Conservation (phyloP, 2,797 vertebrate genomes). For the Megaceryle alcyon region DNA sequence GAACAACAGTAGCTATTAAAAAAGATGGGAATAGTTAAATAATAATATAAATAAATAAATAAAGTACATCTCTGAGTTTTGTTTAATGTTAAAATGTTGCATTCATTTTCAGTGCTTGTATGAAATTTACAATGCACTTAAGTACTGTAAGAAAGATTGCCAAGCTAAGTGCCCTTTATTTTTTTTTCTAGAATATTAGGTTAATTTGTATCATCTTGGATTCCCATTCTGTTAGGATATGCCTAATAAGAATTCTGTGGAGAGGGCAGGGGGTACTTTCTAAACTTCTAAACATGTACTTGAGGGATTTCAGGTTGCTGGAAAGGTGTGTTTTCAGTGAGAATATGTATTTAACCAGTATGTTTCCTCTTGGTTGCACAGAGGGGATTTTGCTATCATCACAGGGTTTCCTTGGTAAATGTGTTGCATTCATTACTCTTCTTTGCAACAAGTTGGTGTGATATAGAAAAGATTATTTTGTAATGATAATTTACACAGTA, state of each 20-base stretch:
- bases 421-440: not conserved
- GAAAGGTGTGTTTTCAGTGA: not conserved
- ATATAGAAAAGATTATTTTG: not conserved
- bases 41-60: too few species aligned
- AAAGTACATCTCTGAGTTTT: not conserved
- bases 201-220: not conserved
- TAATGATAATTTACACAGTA: not conserved
- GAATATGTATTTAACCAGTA: not conserved
- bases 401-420: not conserved
- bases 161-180: not conserved
- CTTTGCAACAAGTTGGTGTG: not conserved
- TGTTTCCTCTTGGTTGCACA: accelerated
- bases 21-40: not conserved
- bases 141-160: not conserved
- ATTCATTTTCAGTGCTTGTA: not conserved
- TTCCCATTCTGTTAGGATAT: not conserved
- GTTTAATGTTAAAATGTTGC: not conserved
- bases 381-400: not conserved
- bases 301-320: not conserved
- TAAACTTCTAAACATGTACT: not conserved
- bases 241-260: not conserved
- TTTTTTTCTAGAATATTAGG: not conserved
- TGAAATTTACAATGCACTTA: not conserved
- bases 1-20: not conserved
- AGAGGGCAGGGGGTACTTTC: not conserved